These are phyloP conservation scores for Echiichthys vipera DNA, from an alignment of 2,797 vertebrate genomes.

Conservation along the genomic window DNA sequence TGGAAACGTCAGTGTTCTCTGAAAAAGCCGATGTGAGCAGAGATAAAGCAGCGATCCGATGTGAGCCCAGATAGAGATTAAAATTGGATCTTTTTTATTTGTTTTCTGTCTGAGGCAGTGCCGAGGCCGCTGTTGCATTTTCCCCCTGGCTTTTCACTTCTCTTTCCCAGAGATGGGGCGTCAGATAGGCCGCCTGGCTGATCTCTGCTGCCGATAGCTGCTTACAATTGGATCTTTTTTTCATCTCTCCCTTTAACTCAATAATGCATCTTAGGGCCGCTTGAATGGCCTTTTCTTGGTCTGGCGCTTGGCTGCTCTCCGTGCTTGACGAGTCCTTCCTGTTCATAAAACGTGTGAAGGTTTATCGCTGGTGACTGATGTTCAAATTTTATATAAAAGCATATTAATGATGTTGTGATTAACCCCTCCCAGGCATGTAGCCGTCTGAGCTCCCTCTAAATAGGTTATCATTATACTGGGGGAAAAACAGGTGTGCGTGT, in stretches of 20 bases:
- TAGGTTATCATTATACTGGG: conserved; percentile 1
- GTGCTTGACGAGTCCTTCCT: conserved; percentile 75
- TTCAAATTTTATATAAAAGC: conserved; percentile 65
- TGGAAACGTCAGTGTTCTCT: conserved; percentile 86
- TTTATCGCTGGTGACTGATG: conserved; percentile 76
- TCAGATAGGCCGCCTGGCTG: conserved; percentile 82
- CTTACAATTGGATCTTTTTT: conserved; percentile 84
- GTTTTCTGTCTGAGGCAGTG: conserved; percentile 84
- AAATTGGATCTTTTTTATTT: conserved; percentile 88
- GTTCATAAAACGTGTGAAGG: conserved; percentile 76
- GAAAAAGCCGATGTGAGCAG: conserved; percentile 83
- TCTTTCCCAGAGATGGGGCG: conserved; percentile 83
- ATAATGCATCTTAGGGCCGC: conserved; percentile 69
- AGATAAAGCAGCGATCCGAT: conserved; percentile 87
- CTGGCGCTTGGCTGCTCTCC: conserved; percentile 62
- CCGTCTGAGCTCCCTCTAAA: conserved; percentile 1
- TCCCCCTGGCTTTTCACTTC: conserved; percentile 81
- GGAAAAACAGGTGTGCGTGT: neutral
- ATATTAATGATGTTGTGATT: conserved; percentile 68
- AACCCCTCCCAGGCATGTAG: conserved; percentile 32
- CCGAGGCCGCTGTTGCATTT: conserved; percentile 74
- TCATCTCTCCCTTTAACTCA: conserved; percentile 81
- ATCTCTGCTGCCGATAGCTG: conserved; percentile 81
- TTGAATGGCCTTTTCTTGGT: conserved; percentile 64
- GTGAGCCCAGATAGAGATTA: conserved; percentile 84